A percentile compares a stretch with the other conserved stretches of the same genome.
Conservation (phyloP, 2,113 vertebrate genomes). For the Notechis scutatus region DNA sequence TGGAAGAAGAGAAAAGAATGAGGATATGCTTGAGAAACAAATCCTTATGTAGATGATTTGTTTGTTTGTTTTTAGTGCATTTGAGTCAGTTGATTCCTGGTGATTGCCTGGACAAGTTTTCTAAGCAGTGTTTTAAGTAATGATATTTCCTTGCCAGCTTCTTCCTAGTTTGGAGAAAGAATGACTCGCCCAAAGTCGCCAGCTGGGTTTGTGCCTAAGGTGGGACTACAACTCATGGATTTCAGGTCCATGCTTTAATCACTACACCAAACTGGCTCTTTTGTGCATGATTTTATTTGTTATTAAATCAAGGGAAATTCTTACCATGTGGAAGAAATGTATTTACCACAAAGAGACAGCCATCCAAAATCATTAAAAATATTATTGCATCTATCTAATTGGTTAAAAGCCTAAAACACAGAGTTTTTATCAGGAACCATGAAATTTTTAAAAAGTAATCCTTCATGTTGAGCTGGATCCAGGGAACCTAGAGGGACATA, state of each 20-base stretch:
- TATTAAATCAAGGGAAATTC: not conserved
- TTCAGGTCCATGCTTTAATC: not conserved
- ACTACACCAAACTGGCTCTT: not conserved
- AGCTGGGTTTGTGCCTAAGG: not conserved
- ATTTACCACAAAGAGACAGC: not conserved
- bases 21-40: not conserved
- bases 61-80: not conserved
- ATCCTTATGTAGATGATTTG: not conserved
- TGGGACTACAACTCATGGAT: not conserved
- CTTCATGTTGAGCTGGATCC: not conserved
- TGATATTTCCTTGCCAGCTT: not conserved
- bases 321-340: not conserved
- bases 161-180: not conserved
- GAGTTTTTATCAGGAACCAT: not conserved
- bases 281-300: not conserved
- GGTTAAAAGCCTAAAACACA: not conserved
- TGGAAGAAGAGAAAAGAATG: fast-evolving
- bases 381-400: not conserved
- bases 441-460: not conserved
- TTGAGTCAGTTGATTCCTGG: not conserved
- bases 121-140: not conserved
- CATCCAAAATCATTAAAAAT: not conserved
- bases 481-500: not conserved
- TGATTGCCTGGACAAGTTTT: not conserved
- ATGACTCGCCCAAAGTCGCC: not conserved